Base-by-base conservation (phyloP, 2,113 vertebrate species). In the Prietella phreatophila region DNA sequence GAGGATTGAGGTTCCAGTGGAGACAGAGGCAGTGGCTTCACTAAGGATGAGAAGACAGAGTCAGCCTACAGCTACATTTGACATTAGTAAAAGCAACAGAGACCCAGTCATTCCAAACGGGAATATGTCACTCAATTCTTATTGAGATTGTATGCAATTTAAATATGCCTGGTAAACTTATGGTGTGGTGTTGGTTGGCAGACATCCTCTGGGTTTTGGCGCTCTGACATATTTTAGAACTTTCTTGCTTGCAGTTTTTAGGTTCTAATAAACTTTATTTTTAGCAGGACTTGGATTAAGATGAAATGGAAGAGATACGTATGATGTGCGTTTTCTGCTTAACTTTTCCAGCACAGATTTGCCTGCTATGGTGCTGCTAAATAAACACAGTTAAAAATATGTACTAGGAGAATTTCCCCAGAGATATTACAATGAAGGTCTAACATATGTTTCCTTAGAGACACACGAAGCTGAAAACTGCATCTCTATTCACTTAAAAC, bases 21-120 rank as follows among this genome's bases (percentile, higher is more conserved):
- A 3, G 97, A 97, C 88, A 99, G 92, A 0, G 97, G 97, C 88
- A 98, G 95, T 0, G 97, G 96, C 95, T 97, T 99, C 87, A 97
- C 98, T 99, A 96, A 95, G 92, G 0, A 55, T 14, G 92, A 80
- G 92, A 19, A 84, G 53, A 78, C 30, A 79, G 14, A 75, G 30
- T 47, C 3, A 27, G 55, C 19, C 30, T 61, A 20, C 25, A 73
- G 17, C n/a, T 30, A 67, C 83, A 69, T 67, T 83, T 30, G n/a
- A 33, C 65, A 84, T 33, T 27, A 13, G 30, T 5, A 60, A 56
- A 78, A 55, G 27, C 47, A 30, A 30, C 27, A 56, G 14, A 81
- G 30, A 58, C 8, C 19, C 15, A 20, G 22, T 80, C n/a, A 20
- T 80, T 56, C n/a, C 15, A 76, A 14, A 14, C 53, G 47, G 50